Conservation (phyloP, 2,113 vertebrate species). For the Chaetops frenatus region DNA sequence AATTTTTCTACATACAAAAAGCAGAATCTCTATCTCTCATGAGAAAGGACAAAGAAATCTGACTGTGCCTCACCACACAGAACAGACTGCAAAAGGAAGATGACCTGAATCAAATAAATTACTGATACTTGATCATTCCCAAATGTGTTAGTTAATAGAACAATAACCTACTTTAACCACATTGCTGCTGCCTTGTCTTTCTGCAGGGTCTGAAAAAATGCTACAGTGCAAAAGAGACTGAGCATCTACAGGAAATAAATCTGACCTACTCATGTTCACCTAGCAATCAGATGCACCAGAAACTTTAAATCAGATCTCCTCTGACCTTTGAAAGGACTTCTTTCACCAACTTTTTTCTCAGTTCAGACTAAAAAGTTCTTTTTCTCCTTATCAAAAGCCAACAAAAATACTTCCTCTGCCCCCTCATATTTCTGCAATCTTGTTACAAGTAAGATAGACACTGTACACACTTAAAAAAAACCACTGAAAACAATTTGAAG, state of each 20-base stretch:
- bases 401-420: not conserved
- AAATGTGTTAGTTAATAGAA: slow-evolving; percentile 27
- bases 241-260: not conserved
- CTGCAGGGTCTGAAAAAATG: not conserved
- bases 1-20: not conserved
- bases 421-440: not conserved
- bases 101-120: slow-evolving; percentile 37
- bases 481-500: not conserved
- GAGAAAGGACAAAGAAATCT: not conserved
- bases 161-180: slow-evolving; percentile 46
- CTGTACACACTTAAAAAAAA: accelerated
- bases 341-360: not conserved
- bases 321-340: not conserved
- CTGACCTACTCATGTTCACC: not conserved
- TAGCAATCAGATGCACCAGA: not conserved
- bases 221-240: not conserved
- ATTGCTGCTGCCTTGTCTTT: not conserved
- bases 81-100: not conserved
- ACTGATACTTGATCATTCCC: not conserved
- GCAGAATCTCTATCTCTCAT: not conserved
- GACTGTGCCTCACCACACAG: not conserved
- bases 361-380: not conserved
- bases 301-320: not conserved
- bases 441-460: not conserved
- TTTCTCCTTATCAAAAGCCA: not conserved